Conservation (phyloP, 2,797 vertebrate genomes). For the Apogon talboti region DNA sequence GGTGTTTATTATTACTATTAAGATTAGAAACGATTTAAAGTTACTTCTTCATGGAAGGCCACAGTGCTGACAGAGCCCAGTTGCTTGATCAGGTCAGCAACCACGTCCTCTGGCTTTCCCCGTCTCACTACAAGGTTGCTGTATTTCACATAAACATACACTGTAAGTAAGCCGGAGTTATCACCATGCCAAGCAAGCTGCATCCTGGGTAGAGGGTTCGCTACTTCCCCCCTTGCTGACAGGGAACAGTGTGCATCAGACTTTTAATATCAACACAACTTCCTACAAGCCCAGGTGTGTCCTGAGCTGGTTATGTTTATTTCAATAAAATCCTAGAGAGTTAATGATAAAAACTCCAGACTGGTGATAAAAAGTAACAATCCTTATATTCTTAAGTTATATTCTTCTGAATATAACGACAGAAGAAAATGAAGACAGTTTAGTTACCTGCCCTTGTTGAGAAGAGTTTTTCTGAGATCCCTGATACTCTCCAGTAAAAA, state of each 20-base stretch:
- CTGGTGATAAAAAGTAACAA: background rate
- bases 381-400: too few relatives aligned
- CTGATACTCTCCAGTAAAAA: conserved; percentile 86
- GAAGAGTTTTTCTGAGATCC: conserved; percentile 81
- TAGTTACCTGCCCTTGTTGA: conserved; percentile 84
- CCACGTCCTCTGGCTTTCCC: conserved; percentile 86
- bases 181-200: conserved; percentile 63
- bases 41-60: conserved; percentile 87
- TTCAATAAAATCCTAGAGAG: conserved; percentile 40
- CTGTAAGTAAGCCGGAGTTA: conserved; percentile 27
- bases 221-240: conserved; percentile 6
- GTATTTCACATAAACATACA: conserved; percentile 42
- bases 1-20: background rate
- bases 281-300: conserved; percentile 55
- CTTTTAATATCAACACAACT: conserved; percentile 56
- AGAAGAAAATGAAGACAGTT: background rate
- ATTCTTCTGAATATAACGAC: too few relatives aligned
- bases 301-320: conserved; percentile 52
- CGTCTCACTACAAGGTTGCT: conserved; percentile 86
- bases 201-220: conserved; percentile 65
- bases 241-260: conserved; percentile 45
- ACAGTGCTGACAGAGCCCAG: conserved; percentile 84
- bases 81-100: conserved; percentile 83
- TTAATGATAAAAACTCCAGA: background rate
- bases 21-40: background rate